Conservation (phyloP, 64 coral and sea anemone genomes). For the Montipora foliosa region DNA sequence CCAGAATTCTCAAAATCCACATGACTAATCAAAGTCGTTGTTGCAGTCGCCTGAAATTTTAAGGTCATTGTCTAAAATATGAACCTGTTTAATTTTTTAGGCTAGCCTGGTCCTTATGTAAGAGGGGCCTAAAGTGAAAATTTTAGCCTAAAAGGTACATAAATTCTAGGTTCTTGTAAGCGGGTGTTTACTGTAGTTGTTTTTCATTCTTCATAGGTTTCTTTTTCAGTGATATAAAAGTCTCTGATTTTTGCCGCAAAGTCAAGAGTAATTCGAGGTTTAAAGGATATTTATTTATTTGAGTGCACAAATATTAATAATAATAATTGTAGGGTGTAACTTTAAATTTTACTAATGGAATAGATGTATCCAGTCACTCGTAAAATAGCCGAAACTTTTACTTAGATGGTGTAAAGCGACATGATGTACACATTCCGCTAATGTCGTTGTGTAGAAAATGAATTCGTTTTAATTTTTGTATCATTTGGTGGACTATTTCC, state of each 20-base stretch:
- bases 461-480: constrained; percentile 27
- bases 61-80: no score
- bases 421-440: background rate
- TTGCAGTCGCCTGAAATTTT: no score
- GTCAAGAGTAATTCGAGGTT: background rate
- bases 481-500: background rate
- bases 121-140: no score
- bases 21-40: no score
- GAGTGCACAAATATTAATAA: background rate
- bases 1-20: no score
- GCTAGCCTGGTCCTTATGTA: no score
- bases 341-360: background rate
- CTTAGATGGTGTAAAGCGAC: background rate
- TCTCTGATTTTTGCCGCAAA: background rate
- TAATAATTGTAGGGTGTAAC: constrained; percentile 1
- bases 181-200: background rate
- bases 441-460: background rate
- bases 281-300: constrained; percentile 38
- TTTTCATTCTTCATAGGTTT: background rate
- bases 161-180: background rate
- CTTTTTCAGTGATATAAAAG: background rate
- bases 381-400: background rate
- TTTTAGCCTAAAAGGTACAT: no score
- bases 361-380: background rate
- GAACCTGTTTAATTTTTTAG: no score